Evolutionary conservation across 2,113 vertebrate species (phyloP).

Genomic region (Mustelus asterias): DNA sequence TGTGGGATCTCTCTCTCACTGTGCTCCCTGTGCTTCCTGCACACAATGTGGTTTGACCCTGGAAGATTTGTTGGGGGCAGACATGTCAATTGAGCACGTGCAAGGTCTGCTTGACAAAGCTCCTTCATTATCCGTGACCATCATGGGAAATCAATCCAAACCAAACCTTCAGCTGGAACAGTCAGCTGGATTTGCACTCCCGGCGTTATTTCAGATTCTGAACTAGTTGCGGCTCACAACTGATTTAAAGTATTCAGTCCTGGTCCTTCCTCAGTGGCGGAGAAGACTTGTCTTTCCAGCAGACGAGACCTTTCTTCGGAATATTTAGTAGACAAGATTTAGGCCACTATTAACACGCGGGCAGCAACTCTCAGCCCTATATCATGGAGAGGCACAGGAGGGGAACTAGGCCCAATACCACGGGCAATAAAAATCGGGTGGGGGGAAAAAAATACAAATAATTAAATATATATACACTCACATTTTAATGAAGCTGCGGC

Average conservation of each 20-base stretch:
- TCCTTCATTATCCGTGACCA: not conserved
- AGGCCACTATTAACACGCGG: not conserved
- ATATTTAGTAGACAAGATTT: not conserved
- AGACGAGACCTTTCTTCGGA: not conserved
- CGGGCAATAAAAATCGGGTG: not conserved
- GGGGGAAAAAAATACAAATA: not conserved
- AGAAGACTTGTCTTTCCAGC: not conserved
- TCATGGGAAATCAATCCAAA: not conserved
- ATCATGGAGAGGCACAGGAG: not conserved
- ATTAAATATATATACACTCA: not conserved
- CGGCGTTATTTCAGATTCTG: not conserved
- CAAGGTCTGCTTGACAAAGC: not conserved
- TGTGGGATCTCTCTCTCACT: not conserved
- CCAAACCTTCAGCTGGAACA: not conserved
- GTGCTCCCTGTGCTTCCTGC: not conserved
- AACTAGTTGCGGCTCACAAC: not conserved
- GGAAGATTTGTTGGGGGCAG: not conserved
- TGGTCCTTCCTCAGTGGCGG: not conserved
- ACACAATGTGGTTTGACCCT: not conserved
- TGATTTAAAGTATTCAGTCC: not conserved
- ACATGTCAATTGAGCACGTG: not conserved
- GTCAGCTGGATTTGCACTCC: not conserved
- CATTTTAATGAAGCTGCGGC: not conserved
- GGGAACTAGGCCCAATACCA: not conserved
- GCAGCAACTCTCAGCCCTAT: not conserved